Percentiles rank a stretch among this genome's conserved stretches.
These are phyloP conservation scores for Drosophila histrio DNA, from an alignment of 2,888 invertebrate genomes.

Conservation along the genomic window DNA sequence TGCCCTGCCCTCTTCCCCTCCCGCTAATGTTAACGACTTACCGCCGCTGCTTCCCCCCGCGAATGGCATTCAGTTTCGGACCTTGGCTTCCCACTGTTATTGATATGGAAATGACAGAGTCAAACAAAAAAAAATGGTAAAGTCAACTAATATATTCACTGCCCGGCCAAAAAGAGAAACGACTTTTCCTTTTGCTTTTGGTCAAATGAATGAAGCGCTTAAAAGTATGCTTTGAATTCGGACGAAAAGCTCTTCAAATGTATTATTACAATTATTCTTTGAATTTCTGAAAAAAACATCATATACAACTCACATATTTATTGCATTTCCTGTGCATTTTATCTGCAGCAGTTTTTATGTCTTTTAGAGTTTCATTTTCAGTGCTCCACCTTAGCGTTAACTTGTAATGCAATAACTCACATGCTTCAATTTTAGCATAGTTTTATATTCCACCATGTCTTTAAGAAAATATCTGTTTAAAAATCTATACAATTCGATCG, in stretches of 20 bases:
- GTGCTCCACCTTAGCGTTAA: neutral
- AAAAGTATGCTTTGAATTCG: constrained; percentile 38
- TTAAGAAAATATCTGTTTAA: too few relatives aligned
- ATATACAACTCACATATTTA: neutral
- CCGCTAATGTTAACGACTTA: constrained; percentile 26
- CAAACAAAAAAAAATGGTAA: constrained; percentile 18
- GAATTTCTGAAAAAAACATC: neutral
- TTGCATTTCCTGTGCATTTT: neutral
- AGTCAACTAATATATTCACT: constrained; percentile 40
- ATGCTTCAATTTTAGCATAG: neutral
- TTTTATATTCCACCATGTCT: too few relatives aligned
- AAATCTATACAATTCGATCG: too few relatives aligned
- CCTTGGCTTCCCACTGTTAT: constrained; percentile 53
- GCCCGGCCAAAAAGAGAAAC: neutral
- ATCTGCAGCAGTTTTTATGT: too few relatives aligned
- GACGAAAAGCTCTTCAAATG: neutral
- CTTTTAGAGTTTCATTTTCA: neutral
- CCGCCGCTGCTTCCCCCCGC: constrained; percentile 6
- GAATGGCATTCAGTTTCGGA: neutral
- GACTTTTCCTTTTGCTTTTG: constrained; percentile 2
- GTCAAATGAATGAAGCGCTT: constrained; percentile 7
- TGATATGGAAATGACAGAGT: constrained; percentile 69
- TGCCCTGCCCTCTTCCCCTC: neutral
- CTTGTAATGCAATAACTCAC: neutral
- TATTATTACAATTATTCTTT: constrained; percentile 5